These are phyloP conservation scores for Vicugna pacos DNA, from an alignment of 2,113 vertebrate genomes.

Conservation along the genomic window DNA sequence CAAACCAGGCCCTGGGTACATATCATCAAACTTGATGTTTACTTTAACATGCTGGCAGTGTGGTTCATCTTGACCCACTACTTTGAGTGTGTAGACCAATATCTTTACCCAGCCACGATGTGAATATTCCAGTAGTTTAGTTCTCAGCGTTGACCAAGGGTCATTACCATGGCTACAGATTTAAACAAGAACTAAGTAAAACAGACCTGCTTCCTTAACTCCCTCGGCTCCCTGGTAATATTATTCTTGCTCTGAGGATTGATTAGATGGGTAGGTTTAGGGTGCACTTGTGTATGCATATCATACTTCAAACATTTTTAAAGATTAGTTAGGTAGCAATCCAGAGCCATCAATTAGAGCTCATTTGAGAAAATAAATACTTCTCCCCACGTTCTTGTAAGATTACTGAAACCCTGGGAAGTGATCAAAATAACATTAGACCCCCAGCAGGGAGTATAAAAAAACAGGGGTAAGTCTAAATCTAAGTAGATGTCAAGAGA, in stretches of 20 bases:
- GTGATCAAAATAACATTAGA: slow-evolving; percentile 42
- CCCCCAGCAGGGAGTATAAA: neutral
- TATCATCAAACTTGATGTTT: neutral
- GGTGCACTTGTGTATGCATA: neutral
- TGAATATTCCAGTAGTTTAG: neutral
- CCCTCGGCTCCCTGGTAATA: neutral
- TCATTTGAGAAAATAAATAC: neutral
- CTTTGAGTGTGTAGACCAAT: neutral
- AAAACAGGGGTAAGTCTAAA: neutral
- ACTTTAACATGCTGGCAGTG: neutral
- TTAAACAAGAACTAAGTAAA: neutral
- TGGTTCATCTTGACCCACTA: neutral
- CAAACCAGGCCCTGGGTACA: neutral
- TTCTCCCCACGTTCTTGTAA: neutral
- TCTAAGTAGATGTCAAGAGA: neutral
- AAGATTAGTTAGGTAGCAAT: neutral
- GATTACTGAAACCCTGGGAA: slow-evolving; percentile 25
- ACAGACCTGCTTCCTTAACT: neutral
- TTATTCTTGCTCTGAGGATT: neutral
- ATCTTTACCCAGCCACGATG: neutral
- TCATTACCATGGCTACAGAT: neutral
- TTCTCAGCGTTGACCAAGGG: slow-evolving; percentile 27
- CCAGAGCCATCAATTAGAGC: neutral
- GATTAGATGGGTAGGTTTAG: neutral
- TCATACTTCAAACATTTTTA: neutral